phyloP scores from a whole-genome alignment of 2,888 invertebrate species.

The Elaeidobius kamerunicus region DNA sequence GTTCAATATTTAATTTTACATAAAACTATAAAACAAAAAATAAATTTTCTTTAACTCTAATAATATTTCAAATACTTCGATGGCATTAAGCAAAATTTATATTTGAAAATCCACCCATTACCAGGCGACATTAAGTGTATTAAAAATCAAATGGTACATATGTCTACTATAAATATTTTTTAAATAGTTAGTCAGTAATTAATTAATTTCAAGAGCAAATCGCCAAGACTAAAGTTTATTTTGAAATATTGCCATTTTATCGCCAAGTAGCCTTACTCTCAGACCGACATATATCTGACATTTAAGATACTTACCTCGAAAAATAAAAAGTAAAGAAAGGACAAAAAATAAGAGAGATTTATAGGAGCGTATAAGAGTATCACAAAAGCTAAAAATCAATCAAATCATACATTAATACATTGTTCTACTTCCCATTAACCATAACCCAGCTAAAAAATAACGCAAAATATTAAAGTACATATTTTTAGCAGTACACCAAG shows the following conservation, averaged over 20 bases:
- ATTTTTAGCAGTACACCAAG: slow-evolving; percentile 8
- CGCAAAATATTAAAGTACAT: slow-evolving; percentile 1
- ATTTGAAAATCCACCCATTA: slow-evolving; percentile 3
- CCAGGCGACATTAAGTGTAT: slow-evolving; percentile 10
- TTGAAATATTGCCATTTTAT: slow-evolving; percentile 31
- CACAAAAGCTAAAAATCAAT: slow-evolving; percentile 12
- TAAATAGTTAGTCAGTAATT: slow-evolving; percentile 22
- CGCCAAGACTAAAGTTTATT: slow-evolving; percentile 24
- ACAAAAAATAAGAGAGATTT: slow-evolving; percentile 2
- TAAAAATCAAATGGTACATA: slow-evolving; percentile 10
- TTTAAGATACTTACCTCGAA: slow-evolving; percentile 26
- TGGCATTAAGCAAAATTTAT: not conserved
- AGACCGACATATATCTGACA: slow-evolving; percentile 7
- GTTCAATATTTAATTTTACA: no score
- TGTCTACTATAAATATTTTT: slow-evolving; percentile 8
- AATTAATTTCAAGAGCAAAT: slow-evolving; percentile 26
- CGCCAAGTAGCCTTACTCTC: slow-evolving; percentile 7
- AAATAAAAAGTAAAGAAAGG: slow-evolving; percentile 13
- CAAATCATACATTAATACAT: slow-evolving; percentile 10
- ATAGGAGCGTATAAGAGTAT: slow-evolving; percentile 9
- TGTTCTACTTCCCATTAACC: slow-evolving; percentile 18
- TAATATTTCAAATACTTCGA: not conserved
- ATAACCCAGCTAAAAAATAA: slow-evolving; percentile 12
- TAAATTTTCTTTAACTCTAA: not conserved
- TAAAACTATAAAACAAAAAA: no score